Percentiles rank a stretch among this genome's conserved stretches.
Conservation (phyloP, 2,888 invertebrate species). For the Ornithoptera alexandrae region DNA sequence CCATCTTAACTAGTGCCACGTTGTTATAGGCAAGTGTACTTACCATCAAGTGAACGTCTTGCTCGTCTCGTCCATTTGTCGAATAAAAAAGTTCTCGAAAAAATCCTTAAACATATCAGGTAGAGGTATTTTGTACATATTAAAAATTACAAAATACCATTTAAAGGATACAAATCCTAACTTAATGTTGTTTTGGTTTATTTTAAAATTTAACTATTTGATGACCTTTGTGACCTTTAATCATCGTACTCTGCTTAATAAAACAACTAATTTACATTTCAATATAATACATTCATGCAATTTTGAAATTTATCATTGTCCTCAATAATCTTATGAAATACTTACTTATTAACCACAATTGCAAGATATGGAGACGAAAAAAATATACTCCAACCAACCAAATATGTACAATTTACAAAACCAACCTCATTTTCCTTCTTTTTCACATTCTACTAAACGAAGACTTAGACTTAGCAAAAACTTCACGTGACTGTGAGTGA, state of each 20-base stretch:
- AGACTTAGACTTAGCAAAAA: no score
- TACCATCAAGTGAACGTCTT: no score
- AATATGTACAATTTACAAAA: background rate
- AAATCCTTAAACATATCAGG: background rate
- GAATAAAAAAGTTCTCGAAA: background rate
- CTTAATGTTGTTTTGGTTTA: background rate
- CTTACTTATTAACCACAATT: background rate
- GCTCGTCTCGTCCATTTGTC: no score
- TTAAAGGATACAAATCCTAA: background rate
- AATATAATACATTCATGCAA: background rate
- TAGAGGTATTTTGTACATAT: no score
- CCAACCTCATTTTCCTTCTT: no score
- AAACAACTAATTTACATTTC: background rate
- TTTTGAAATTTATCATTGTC: background rate
- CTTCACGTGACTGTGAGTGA: no score
- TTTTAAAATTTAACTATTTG: background rate
- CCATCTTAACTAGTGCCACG: no score
- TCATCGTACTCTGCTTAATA: background rate
- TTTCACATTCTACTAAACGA: no score
- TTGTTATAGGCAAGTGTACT: no score
- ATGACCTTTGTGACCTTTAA: background rate
- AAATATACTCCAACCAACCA: background rate
- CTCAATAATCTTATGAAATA: conserved; percentile 1
- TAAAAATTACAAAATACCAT: no score
- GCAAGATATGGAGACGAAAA: background rate